These are phyloP conservation scores for Siniperca chuatsi DNA, from an alignment of 2,113 vertebrate species.

Conservation along the genomic window DNA sequence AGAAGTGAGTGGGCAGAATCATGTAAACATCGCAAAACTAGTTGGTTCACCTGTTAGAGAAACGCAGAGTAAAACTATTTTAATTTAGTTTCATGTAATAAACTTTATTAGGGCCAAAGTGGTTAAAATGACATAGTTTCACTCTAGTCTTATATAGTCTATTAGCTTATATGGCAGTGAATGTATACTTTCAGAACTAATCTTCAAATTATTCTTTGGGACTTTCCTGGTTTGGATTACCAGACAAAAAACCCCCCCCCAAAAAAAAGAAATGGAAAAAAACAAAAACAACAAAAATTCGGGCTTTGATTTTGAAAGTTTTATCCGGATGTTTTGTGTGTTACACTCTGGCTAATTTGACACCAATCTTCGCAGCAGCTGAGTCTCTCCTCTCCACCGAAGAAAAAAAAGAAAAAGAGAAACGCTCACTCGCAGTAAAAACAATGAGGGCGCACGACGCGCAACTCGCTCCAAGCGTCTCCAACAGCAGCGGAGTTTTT, in stretches of 20 bases:
- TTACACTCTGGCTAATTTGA: neutral
- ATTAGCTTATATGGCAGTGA: neutral
- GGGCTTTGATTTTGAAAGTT: conserved; percentile 48
- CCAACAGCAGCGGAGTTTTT: conserved; percentile 59
- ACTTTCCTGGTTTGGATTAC: accelerated
- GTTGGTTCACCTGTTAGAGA: too few relatives aligned
- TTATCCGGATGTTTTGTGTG: conserved; percentile 19
- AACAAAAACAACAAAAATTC: neutral
- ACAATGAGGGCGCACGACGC: conserved; percentile 76
- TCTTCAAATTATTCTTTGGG: neutral
- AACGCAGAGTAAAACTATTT: neutral
- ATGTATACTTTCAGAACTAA: neutral
- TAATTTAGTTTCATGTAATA: neutral
- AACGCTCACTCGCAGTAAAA: conserved; percentile 53
- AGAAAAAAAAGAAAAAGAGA: conserved; percentile 34
- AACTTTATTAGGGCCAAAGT: neutral
- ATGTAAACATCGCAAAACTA: too few relatives aligned
- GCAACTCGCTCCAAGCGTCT: conserved; percentile 63
- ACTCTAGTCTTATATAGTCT: neutral
- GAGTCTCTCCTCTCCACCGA: conserved; percentile 43
- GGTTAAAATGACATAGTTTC: neutral
- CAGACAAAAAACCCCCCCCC: too few relatives aligned
- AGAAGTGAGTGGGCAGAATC: neutral
- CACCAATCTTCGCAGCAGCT: conserved; percentile 15
- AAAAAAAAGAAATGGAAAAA: too few relatives aligned